Conservation (phyloP, 2,113 vertebrate species). For the Saguinus midas region DNA sequence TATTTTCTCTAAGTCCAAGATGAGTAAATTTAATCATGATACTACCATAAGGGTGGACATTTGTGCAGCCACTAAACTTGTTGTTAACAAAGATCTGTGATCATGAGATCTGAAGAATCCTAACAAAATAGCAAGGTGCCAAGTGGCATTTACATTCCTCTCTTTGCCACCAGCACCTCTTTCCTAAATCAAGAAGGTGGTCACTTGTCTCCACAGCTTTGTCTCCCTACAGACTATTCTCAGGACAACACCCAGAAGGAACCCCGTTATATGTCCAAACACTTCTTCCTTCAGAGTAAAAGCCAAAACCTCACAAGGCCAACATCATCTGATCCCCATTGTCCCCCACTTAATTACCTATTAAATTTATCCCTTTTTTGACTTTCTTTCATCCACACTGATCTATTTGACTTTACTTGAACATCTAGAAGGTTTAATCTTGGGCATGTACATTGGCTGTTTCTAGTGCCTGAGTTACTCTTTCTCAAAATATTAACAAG, state of each 20-base stretch:
- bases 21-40: not conserved
- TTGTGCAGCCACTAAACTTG: not conserved
- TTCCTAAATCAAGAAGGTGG: not conserved
- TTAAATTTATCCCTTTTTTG: not conserved
- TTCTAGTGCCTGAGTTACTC: not conserved
- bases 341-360: not conserved
- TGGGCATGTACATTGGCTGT: not conserved
- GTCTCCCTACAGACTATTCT: not conserved
- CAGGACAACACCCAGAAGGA: rapidly evolving
- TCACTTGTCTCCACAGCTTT: not conserved
- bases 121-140: not conserved
- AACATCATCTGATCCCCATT: not conserved
- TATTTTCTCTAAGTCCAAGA: not conserved
- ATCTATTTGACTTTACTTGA: not conserved
- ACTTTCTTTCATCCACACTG: not conserved
- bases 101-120: not conserved
- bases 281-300: not conserved
- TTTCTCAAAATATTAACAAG: not conserved
- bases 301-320: not conserved
- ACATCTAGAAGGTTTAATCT: not conserved
- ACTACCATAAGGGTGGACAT: not conserved
- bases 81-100: not conserved
- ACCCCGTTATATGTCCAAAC: not conserved
- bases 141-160: not conserved
- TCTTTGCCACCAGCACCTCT: not conserved